phyloP scores from a whole-genome alignment of 2,888 invertebrate genomes.

The Bruchidius siliquastri region DNA sequence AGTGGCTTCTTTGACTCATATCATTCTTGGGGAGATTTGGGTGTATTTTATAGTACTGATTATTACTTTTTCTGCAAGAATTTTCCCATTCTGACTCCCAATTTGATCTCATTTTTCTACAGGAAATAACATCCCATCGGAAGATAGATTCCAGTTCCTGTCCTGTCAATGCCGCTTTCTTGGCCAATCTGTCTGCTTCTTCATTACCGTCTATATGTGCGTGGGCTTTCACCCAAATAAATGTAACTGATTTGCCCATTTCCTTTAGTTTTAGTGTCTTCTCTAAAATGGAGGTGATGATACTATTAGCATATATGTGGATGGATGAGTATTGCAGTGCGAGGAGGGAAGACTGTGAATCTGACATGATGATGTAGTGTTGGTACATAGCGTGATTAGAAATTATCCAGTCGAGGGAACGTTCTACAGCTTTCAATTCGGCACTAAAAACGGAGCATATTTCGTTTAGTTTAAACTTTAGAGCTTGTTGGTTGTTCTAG shows the following conservation, averaged over 20 bases:
- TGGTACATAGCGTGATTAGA: too few relatives aligned
- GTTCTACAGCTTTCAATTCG: slow-evolving; percentile 1
- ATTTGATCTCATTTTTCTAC: not conserved
- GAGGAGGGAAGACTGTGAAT: too few relatives aligned
- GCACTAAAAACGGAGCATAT: slow-evolving; percentile 2
- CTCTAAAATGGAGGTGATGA: not conserved
- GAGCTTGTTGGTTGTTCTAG: not conserved
- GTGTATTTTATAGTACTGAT: not conserved
- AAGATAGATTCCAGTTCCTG: not conserved
- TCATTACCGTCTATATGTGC: not conserved
- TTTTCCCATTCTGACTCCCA: not conserved
- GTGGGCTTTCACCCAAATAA: slow-evolving; percentile 1
- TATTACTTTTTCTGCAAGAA: not conserved
- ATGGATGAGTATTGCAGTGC: too few relatives aligned
- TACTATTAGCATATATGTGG: not conserved
- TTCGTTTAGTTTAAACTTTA: slow-evolving; percentile 1
- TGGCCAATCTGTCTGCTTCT: slow-evolving; percentile 2
- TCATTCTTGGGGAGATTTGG: too few relatives aligned
- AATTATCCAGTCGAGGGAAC: not conserved
- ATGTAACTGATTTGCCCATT: not conserved
- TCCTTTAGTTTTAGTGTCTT: not conserved
- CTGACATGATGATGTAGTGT: too few relatives aligned
- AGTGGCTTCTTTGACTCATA: not conserved
- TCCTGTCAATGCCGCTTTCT: not conserved
- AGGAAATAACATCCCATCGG: not conserved